Evolutionary conservation across 2,113 vertebrate genomes (phyloP), one percentile per base, ranked within the genome.

Genomic region (Conger conger): DNA sequence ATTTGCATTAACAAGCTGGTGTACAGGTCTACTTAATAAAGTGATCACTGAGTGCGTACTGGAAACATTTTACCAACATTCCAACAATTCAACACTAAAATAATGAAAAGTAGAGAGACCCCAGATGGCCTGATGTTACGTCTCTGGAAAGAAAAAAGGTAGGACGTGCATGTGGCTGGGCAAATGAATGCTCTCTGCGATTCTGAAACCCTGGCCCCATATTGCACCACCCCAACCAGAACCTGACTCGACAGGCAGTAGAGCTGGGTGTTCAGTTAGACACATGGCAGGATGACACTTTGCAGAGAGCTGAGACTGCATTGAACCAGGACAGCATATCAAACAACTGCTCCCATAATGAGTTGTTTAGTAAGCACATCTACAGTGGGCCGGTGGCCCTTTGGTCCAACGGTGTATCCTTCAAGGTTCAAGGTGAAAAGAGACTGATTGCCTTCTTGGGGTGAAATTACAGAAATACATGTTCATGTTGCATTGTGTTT

Each of bases 71-170:
- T 30, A 30, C 68, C 68, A 73, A 73, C n/a, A n/a, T n/a, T n/a
- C 27, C 11, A 33, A 27, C n/a, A n/a, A 18, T 73, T 73, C n/a
- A n/a, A n/a, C n/a, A n/a, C n/a, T 76, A 33, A n/a, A n/a, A 35
- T 33, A 35, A 90, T 92, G 93, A 92, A 93, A 92, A 93, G 93
- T 91, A 94, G 90, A 91, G 20, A 79, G 23, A 27, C 35, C 16
- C 20, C 83, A 84, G 73, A 84, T 54, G 83, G 83, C 4, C 40
- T n/a, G 27, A 35, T 76, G 82, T 63, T 76, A 76, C 20, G 90
- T 86, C 91, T 90, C 89, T 91, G 93, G 94, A 95, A 93, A 94
- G 92, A 90, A 92, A 94, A 95, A 94, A 94, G 94, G 91, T 92
- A 92, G 91, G 91, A 89, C 80, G 92, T 94, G 94, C 88, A 88